Conservation (phyloP, 2,888 invertebrate species). For the Diachrysia chrysitis region DNA sequence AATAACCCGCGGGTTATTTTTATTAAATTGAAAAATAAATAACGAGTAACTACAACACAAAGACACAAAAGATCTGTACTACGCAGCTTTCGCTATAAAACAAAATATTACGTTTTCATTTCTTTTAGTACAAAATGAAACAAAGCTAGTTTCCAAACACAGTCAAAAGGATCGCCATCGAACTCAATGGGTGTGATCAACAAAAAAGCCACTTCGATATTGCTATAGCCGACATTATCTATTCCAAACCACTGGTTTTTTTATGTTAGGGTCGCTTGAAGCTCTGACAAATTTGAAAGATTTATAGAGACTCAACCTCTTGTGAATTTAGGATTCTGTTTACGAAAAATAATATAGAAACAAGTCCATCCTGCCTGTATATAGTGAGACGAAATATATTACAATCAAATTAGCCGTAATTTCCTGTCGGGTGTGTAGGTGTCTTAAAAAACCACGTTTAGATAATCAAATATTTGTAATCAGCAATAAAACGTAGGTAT, state of each 20-base stretch:
- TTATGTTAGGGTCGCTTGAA: constrained; percentile 26
- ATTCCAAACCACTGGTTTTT: constrained; percentile 50
- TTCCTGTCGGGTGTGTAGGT: no score
- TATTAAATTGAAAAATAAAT: no score
- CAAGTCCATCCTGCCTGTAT: not conserved
- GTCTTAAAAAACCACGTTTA: no score
- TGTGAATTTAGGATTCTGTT: not conserved
- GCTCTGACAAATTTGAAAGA: constrained; percentile 34
- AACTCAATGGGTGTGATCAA: constrained; percentile 35
- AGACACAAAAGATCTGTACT: not conserved
- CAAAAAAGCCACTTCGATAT: constrained; percentile 28
- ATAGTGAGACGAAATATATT: not conserved
- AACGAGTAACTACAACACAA: no score
- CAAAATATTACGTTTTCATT: not conserved
- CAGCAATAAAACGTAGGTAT: no score
- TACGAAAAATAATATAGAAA: not conserved
- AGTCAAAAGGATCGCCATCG: constrained; percentile 25
- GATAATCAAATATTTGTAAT: no score
- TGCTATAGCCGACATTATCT: constrained; percentile 43
- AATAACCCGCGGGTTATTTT: no score
- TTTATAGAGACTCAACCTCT: not conserved
- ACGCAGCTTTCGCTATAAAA: not conserved
- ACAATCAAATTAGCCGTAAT: not conserved
- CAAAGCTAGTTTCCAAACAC: constrained; percentile 39
- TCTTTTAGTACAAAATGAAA: constrained; percentile 17